Conservation (phyloP, 2,888 invertebrate species). For the Baronia brevicornis region DNA sequence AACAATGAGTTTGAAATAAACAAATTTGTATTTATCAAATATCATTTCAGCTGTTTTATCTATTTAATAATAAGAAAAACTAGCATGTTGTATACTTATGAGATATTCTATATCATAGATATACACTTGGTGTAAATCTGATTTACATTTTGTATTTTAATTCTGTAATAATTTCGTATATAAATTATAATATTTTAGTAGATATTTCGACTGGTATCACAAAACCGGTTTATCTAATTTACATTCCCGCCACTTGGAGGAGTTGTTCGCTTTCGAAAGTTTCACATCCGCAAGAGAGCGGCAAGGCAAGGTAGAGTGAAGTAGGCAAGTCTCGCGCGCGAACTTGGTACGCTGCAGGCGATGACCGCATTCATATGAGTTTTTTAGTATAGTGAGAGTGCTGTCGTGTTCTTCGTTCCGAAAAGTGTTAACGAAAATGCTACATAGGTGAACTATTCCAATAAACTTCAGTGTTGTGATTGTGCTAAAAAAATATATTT, state of each 20-base stretch:
- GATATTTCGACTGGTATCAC: conserved; percentile 36
- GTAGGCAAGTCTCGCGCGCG: conserved; percentile 70
- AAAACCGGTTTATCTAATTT: conserved; percentile 61
- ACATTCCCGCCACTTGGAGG: conserved; percentile 72
- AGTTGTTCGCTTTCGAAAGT: conserved; percentile 72
- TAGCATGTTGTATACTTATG: too few species aligned
- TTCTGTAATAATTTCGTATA: too few species aligned
- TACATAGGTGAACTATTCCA: conserved; percentile 63
- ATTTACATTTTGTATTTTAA: too few species aligned
- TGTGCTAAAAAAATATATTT: conserved; percentile 50
- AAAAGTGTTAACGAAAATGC: conserved; percentile 71
- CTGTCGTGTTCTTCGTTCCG: conserved; percentile 65
- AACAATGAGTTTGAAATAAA: too few species aligned
- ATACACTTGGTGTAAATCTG: too few species aligned
- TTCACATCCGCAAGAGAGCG: conserved; percentile 75
- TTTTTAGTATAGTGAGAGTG: conserved; percentile 68
- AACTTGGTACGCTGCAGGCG: conserved; percentile 71
- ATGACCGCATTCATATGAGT: conserved; percentile 73
- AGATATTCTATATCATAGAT: too few species aligned
- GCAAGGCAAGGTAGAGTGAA: conserved; percentile 44
- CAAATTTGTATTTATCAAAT: too few species aligned
- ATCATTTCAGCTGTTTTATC: too few species aligned
- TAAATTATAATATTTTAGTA: conserved; percentile 5
- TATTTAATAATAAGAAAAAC: too few species aligned
- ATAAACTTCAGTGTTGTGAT: conserved; percentile 60